Base-by-base conservation (phyloP, 2,888 invertebrate genomes). In the Drosophila infuscata region DNA sequence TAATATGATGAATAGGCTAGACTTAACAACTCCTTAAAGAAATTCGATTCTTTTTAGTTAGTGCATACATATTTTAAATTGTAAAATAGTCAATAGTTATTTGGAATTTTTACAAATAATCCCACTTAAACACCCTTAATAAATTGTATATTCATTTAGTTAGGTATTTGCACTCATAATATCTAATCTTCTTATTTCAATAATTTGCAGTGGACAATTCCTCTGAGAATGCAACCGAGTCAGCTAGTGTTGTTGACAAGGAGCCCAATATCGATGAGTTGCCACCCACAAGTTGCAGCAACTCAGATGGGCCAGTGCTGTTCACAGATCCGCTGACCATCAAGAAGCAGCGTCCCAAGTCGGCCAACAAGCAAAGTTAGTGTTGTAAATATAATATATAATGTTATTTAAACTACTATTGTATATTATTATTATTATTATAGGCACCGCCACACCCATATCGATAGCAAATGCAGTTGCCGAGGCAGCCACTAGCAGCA, bases 401-500 rank as follows among this genome's bases (percentile, higher is more conserved):
- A 3, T n/a, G 3, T 9, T 3, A 1, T 15, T 4, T n/a, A 3
- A 35, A 6, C 0, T 7, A 20, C 25, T 8, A 3, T 17, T 3
- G 4, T 30, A 12, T 25, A 29, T 62, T 49, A 53, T 59, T 48
- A 53, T 59, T 48, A 15, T 11, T 46, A 15, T 68, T 63, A 1
- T 49, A 87, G 87, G 73, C 33, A 87, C 87, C 33, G 87, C 89
- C 32, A 87, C 89, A 35, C 87, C 87, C 7, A 83, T 80, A 29
- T 89, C 89, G 3, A 87, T 87, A 60, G 87, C 86, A 36, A 87
- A 81, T 64, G 86, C 81, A 41, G 89, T 85, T 38, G 88, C 83
- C 35, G 86, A 89, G 53, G 87, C 87, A 60, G 66, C 79, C 17
- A 74, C 81, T 58, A 66, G 63, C 59, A 70, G 67, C 36, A 64